Base-by-base conservation (phyloP, 2,797 vertebrate genomes). In the Coreius guichenoti region DNA sequence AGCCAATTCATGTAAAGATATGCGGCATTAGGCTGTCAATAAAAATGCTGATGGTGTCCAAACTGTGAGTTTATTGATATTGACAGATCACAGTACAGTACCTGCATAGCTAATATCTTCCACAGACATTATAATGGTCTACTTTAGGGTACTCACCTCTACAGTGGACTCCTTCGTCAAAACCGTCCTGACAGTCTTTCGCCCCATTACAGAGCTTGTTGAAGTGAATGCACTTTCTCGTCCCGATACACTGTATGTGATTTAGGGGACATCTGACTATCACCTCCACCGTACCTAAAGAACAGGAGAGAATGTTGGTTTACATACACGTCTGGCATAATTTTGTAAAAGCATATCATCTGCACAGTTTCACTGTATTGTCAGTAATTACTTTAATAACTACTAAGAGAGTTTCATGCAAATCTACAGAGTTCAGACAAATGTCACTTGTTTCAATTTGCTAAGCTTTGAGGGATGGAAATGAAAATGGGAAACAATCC, bases 151-250 rank as follows among this genome's bases (percentile, higher is more conserved):
- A 12, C 97, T 96, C 92, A 99, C 98, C 98, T 93, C 95, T 94
- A 93, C 98, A 99, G 82, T 99, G 97, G 13, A 94, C 95, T 69
- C 98, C 98, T 93, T 99, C 98, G 0, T 99, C 98, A 7, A 94
- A 96, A 1, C 97, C 97, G 1, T 99, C 97, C 0, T 95, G 94
- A 88, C 98, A 99, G 94, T 99, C 98, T 82, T 93, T 91, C 1
- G 96, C 91, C 1, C 97, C 97, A 0, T 99, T 96, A 91, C 98
- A 99, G 83, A 99, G 96, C 87, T 97, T 97, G 90, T 98, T 98
- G 90, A 98, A 94, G 89, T 99, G 98, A 89, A 99, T 96, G 91
- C 98, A 99, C 87, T 93, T 95, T 90, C 92, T 97, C 7, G 96
- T 94, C 77, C 97, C 97, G 4, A 95, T 94, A 86, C 98, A 99